Evolutionary conservation across 2,888 invertebrate species (phyloP).

Genomic region (Arge pagana): DNA sequence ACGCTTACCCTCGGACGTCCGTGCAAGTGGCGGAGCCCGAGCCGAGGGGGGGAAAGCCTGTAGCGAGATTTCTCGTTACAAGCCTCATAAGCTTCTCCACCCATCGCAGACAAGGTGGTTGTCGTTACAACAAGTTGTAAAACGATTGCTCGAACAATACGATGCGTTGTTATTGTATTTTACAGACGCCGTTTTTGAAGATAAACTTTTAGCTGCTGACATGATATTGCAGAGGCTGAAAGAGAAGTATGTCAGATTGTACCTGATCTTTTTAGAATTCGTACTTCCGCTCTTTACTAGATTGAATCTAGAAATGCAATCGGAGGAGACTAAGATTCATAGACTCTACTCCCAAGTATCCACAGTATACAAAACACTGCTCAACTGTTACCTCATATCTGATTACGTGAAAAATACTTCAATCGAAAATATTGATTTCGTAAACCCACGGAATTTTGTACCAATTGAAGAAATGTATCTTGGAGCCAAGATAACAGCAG

Average conservation of each 20-base stretch:
- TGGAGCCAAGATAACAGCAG: conserved; percentile 20
- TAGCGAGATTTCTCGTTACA: too few relatives aligned
- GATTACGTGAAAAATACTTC: conserved; percentile 10
- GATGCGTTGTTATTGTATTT: conserved; percentile 5
- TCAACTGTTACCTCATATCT: conserved; percentile 10
- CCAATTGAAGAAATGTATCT: conserved; percentile 19
- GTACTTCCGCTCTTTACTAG: conserved; percentile 1
- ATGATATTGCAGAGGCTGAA: neutral
- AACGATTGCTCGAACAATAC: conserved; percentile 2
- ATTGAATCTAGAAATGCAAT: conserved; percentile 1
- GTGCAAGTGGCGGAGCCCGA: too few relatives aligned
- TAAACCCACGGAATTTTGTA: conserved; percentile 4
- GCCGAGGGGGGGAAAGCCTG: too few relatives aligned
- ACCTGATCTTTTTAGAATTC: conserved; percentile 5
- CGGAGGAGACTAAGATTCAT: conserved; percentile 5
- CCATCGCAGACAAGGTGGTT: conserved; percentile 3
- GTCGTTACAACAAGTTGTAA: neutral
- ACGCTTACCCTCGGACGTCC: too few relatives aligned
- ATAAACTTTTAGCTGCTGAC: neutral
- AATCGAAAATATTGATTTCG: conserved; percentile 7
- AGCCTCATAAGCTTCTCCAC: conserved; percentile 1
- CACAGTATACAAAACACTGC: neutral
- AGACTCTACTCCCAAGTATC: neutral
- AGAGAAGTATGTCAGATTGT: neutral
- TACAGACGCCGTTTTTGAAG: neutral